phyloP scores from a whole-genome alignment of 2,888 invertebrate genomes.

The Tenthredo amoena region DNA sequence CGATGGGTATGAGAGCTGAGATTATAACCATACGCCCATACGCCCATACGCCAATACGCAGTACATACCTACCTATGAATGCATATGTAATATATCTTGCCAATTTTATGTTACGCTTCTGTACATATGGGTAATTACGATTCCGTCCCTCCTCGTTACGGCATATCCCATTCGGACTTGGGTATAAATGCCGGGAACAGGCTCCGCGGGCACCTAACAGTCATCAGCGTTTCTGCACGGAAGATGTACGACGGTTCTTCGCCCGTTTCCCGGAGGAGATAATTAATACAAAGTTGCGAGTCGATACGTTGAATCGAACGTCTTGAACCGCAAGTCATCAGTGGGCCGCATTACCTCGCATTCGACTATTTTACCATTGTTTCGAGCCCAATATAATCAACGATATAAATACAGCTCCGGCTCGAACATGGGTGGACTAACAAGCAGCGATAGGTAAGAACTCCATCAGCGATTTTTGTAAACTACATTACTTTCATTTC shows the following conservation, averaged over 20 bases:
- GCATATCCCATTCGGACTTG: constrained; percentile 4
- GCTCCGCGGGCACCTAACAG: neutral
- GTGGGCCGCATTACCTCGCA: neutral
- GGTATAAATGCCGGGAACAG: constrained; percentile 20
- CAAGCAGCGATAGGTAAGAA: constrained; percentile 27
- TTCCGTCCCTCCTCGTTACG: neutral
- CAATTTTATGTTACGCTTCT: neutral
- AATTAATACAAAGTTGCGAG: neutral
- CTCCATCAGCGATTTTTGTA: neutral
- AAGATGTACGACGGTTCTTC: neutral
- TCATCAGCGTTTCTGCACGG: neutral
- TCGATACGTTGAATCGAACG: neutral
- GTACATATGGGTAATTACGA: neutral
- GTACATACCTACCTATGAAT: neutral
- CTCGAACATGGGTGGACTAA: constrained; percentile 24
- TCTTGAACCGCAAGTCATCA: neutral
- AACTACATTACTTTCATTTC: neutral
- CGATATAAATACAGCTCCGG: neutral
- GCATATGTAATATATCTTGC: neutral
- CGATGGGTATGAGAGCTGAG: neutral
- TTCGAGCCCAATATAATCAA: neutral
- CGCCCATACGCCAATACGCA: neutral
- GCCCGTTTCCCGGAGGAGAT: neutral
- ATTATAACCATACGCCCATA: neutral
- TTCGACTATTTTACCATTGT: neutral